Evolutionary conservation across 2,797 vertebrate genomes (phyloP).

Genomic region (Menidia menidia): DNA sequence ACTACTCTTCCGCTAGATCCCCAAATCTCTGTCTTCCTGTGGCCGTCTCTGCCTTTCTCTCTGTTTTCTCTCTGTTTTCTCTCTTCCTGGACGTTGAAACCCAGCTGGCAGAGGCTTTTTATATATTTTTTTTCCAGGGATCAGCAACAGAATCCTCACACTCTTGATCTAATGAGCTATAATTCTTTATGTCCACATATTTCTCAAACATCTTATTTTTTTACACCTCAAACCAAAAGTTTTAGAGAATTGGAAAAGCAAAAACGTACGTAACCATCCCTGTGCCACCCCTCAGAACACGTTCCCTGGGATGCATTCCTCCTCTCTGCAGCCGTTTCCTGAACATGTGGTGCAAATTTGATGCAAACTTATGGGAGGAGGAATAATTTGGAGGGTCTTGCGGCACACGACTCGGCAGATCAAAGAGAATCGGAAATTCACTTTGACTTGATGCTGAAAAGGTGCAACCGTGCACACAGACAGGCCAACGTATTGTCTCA

Average conservation of each 20-base stretch:
- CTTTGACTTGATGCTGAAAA: slow-evolving; percentile 18
- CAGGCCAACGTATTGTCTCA: background rate
- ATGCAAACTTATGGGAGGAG: slow-evolving; percentile 5
- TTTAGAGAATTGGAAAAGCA: slow-evolving; percentile 37
- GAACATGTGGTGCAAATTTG: slow-evolving; percentile 15
- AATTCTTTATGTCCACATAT: slow-evolving; percentile 58
- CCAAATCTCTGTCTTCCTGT: slow-evolving; percentile 64
- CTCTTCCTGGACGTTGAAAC: slow-evolving; percentile 78
- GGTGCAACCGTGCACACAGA: background rate
- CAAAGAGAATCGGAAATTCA: slow-evolving; percentile 27
- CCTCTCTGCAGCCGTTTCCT: slow-evolving; percentile 8
- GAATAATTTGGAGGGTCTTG: slow-evolving; percentile 33
- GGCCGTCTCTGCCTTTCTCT: slow-evolving; percentile 45
- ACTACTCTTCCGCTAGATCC: slow-evolving; percentile 73
- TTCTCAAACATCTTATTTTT: slow-evolving; percentile 41
- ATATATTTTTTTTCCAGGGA: slow-evolving; percentile 68
- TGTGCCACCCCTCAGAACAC: slow-evolving; percentile 59
- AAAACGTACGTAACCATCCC: slow-evolving; percentile 18
- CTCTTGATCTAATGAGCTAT: slow-evolving; percentile 77
- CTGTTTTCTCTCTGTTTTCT: slow-evolving; percentile 43
- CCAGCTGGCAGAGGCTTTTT: slow-evolving; percentile 79
- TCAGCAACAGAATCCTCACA: slow-evolving; percentile 77
- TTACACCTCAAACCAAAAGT: slow-evolving; percentile 37
- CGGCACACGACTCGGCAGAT: slow-evolving; percentile 5
- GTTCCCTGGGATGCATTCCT: slow-evolving; percentile 23